These are phyloP conservation scores for Fukomys damarensis DNA, from an alignment of 2,113 vertebrate genomes.

Conservation along the genomic window DNA sequence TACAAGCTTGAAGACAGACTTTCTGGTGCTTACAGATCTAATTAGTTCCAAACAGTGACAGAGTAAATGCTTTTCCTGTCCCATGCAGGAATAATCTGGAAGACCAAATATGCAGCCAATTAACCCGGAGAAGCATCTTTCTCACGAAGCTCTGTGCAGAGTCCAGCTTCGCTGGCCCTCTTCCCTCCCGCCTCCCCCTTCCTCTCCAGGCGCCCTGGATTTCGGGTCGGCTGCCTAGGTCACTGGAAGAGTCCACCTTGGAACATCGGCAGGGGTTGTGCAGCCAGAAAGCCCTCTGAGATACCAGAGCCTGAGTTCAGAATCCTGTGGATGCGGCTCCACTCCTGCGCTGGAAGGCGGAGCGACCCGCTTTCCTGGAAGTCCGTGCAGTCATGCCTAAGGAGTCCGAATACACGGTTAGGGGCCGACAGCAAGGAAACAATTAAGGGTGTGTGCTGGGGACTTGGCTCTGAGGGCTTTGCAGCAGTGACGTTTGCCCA, in stretches of 20 bases:
- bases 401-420: slow-evolving; percentile 33
- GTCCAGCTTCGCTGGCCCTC: background rate
- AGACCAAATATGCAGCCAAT: background rate
- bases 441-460: slow-evolving; percentile 40
- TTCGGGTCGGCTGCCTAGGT: background rate
- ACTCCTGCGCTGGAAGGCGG: background rate
- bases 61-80: background rate
- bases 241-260: slow-evolving; percentile 29
- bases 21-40: too few relatives aligned
- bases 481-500: background rate
- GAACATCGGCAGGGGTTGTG: background rate
- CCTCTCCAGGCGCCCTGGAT: background rate
- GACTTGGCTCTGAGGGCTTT: background rate
- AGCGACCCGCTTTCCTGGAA: slow-evolving; percentile 24
- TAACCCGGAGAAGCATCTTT: background rate
- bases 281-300: background rate
- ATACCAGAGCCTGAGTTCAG: background rate
- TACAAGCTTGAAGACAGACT: background rate
- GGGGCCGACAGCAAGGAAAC: slow-evolving; percentile 54
- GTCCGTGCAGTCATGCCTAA: background rate
- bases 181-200: background rate
- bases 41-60: background rate
- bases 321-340: background rate
- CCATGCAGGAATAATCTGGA: background rate
- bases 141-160: background rate